Conservation (phyloP, 2,797 vertebrate genomes). For the Gadopsis bispinosus region DNA sequence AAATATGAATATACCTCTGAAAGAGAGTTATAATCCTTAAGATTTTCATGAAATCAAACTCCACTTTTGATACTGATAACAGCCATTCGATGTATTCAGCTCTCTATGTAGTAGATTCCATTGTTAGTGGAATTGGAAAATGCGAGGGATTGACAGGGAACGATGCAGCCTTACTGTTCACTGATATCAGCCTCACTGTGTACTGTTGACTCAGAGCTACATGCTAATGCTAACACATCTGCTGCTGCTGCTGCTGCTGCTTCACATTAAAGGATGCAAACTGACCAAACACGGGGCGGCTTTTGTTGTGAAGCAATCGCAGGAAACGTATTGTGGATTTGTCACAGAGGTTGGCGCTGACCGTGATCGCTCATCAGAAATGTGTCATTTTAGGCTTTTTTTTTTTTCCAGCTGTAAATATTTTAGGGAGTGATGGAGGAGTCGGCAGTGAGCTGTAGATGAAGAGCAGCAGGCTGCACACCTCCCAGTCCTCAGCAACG, state of each 20-base stretch:
- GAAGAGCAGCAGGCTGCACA: no score
- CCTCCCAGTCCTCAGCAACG: no score
- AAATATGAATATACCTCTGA: neutral
- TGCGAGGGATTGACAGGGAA: neutral
- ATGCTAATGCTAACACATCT: neutral
- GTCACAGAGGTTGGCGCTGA: neutral
- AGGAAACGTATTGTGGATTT: neutral
- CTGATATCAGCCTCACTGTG: neutral
- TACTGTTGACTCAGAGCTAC: neutral
- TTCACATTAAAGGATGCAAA: neutral
- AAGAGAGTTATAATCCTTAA: conserved; percentile 12
- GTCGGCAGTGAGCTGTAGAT: no score
- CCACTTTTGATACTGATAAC: neutral
- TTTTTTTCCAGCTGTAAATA: neutral
- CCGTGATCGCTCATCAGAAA: no score
- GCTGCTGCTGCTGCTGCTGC: neutral
- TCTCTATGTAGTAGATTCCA: neutral
- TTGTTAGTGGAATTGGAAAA: neutral
- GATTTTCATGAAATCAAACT: neutral
- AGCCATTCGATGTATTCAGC: neutral
- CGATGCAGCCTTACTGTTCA: neutral
- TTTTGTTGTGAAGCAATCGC: neutral
- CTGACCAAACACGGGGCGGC: neutral
- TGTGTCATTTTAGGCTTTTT: neutral
- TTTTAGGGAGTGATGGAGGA: neutral